Base-by-base conservation (phyloP, 2,113 vertebrate species). In the Rissa tridactyla region DNA sequence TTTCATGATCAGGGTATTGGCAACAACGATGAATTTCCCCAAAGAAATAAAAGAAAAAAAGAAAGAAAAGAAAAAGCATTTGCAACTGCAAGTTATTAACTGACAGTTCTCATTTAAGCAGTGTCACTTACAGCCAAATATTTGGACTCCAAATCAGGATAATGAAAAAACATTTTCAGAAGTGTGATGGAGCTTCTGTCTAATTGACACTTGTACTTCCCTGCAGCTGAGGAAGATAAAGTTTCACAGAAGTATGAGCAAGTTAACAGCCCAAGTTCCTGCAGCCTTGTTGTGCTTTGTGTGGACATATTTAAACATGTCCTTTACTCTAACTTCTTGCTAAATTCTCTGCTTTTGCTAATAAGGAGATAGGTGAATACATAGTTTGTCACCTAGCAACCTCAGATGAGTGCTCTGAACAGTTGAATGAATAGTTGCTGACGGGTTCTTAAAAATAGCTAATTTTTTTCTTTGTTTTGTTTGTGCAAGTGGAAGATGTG, bases 101-200 rank as follows among this genome's bases (percentile, higher is more conserved):
- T 94, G 92, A 94, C 92, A 94, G 40, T 34, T 92, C 81, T 95
- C 91, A 95, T 91, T 95, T 91, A 85, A 92, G 62, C 65, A 66
- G 25, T 87, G 91, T 89, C 94, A 92, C 66, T 95, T 97, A 62
- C 27, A 95, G 87, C 78, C 54, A 97, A 97, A 95, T 95, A 96
- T 97, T 97, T 95, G 95, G 97, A 97, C 94, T 94, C 71, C 15
- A 57, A 88, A 92, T 95, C 96, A 90, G 68, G 42, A 82, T 97
- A 95, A 97, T 91, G 87, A 94, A 94, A 94, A 94, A 94, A 88
- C 84, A 94, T 95, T 95, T 90, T 88, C 51, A 87, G 51, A 93
- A 91, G 42, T 86, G 82, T 94, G 92, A 66, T 82, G 58, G 58
- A 90, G 71, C 55, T 96, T 90, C 78, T 88, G 13, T 86, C 70